phyloP scores from a whole-genome alignment of 2,888 invertebrate species.

The Neoascia interrupta region DNA sequence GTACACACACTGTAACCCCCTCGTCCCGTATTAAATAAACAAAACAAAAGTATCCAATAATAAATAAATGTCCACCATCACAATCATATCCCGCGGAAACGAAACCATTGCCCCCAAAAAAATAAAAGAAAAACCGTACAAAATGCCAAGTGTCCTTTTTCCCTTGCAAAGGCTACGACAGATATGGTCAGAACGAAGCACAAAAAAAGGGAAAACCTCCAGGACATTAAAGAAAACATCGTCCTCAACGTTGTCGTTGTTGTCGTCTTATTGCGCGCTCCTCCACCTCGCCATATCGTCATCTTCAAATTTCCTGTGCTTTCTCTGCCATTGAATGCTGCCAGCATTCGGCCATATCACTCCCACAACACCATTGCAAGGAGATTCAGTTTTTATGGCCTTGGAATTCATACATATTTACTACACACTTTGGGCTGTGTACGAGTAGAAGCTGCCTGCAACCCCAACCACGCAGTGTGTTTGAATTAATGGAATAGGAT shows the following conservation, averaged over 20 bases:
- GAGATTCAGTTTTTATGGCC: conserved; percentile 65
- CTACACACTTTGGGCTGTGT: conserved; percentile 29
- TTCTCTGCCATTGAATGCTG: conserved; percentile 28
- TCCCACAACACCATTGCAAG: conserved; percentile 11
- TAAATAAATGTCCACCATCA: conserved; percentile 44
- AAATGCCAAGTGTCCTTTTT: conserved; percentile 43
- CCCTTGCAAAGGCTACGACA: conserved; percentile 10
- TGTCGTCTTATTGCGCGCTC: conserved; percentile 47
- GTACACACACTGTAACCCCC: too few species aligned
- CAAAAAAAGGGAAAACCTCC: conserved; percentile 18
- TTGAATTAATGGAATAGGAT: conserved; percentile 48
- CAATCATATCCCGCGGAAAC: conserved; percentile 53
- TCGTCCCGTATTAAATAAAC: background rate
- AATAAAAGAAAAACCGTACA: conserved; percentile 14
- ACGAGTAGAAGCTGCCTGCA: conserved; percentile 6
- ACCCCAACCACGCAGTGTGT: conserved; percentile 1
- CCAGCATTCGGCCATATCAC: background rate
- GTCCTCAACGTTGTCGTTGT: conserved; percentile 52
- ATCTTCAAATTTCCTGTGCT: conserved; percentile 57
- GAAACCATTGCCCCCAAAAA: conserved; percentile 23
- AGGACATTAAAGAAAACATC: conserved; percentile 61
- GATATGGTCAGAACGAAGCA: background rate
- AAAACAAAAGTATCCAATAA: conserved; percentile 25
- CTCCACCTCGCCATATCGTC: conserved; percentile 13
- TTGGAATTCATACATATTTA: conserved; percentile 66